Conservation (phyloP, 1,140 invertebrate genomes). For the Heliconius melpomene region DNA sequence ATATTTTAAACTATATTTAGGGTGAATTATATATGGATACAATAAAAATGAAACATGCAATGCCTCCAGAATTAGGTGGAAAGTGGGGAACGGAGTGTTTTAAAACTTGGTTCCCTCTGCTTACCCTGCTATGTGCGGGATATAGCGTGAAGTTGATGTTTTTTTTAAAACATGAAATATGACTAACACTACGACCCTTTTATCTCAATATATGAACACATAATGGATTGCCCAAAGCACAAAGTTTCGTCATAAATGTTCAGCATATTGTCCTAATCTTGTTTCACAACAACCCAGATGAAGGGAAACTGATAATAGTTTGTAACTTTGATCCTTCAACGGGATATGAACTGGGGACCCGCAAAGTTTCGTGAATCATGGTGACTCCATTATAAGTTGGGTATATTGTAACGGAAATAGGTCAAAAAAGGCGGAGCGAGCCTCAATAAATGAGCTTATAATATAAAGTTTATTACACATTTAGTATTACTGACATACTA, state of each 20-base stretch:
- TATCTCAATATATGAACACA: not conserved
- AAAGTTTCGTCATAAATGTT: not conserved
- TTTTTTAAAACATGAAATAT: not conserved
- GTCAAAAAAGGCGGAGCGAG: not conserved
- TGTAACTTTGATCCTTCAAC: not conserved
- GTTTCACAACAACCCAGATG: slow-evolving; percentile 7
- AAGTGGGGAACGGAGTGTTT: too few species aligned
- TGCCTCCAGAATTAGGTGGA: too few species aligned
- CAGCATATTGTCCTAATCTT: slow-evolving; percentile 13
- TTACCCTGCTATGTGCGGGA: too few species aligned
- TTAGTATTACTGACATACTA: not conserved
- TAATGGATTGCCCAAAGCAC: not conserved
- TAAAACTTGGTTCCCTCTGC: too few species aligned
- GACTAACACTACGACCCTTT: not conserved
- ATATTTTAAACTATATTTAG: slow-evolving; percentile 16
- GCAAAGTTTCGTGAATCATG: not conserved
- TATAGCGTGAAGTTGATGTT: too few species aligned
- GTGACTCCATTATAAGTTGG: not conserved
- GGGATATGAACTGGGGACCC: not conserved
- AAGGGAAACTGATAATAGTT: slow-evolving; percentile 2
- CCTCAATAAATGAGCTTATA: not conserved
- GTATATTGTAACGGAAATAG: not conserved
- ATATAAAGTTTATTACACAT: not conserved
- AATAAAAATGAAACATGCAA: not conserved
- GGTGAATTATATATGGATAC: not conserved